These are phyloP conservation scores for Clarias batrachus DNA, from an alignment of 2,113 vertebrate genomes.

Conservation along the genomic window DNA sequence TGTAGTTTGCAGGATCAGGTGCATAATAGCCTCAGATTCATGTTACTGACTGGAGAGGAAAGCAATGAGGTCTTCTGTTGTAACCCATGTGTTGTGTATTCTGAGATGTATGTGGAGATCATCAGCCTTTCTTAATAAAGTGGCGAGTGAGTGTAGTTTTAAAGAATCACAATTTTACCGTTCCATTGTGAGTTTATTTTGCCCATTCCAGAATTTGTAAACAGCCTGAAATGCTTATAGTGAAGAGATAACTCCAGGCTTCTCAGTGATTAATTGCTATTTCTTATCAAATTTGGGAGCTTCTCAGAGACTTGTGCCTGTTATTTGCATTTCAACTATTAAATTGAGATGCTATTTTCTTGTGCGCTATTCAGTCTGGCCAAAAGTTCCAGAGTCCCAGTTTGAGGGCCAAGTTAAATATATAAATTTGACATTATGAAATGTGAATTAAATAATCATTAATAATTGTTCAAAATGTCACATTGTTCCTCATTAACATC, in stretches of 20 bases:
- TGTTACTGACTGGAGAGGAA: neutral
- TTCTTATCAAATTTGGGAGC: neutral
- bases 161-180: neutral
- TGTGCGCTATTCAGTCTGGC: neutral
- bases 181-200: neutral
- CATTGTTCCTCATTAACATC: neutral
- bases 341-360: neutral
- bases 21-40: neutral
- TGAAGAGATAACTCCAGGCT: neutral
- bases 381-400: neutral
- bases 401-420: neutral
- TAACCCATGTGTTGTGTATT: too few relatives aligned
- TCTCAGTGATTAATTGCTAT: neutral
- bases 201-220: neutral
- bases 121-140: neutral
- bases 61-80: too few relatives aligned
- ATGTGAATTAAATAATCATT: neutral
- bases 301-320: too few relatives aligned
- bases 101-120: neutral
- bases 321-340: neutral
- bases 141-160: neutral
- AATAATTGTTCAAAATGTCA: neutral
- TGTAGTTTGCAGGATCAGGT: neutral
- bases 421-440: conserved; percentile 1
- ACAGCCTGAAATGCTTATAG: neutral